These are phyloP conservation scores for Nymphalis c-album DNA, from an alignment of 2,888 invertebrate genomes.

Conservation along the genomic window DNA sequence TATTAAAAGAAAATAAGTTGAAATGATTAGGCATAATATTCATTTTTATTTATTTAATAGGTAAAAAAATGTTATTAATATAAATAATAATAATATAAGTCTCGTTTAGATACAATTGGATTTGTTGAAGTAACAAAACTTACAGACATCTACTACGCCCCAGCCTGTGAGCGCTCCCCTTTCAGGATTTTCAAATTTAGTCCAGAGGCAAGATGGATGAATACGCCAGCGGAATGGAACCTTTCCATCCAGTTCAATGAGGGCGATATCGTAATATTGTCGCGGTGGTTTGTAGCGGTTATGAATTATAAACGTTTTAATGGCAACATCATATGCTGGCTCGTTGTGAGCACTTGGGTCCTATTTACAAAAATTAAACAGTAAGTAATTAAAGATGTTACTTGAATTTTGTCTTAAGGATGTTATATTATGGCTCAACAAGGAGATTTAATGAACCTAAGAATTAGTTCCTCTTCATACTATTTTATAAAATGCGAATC, in stretches of 20 bases:
- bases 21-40: not conserved
- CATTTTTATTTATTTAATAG: not conserved
- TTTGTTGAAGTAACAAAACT: not conserved
- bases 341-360: not conserved
- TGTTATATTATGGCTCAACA: no score
- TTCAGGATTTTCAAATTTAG: conserved; percentile 27
- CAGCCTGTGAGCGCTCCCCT: conserved; percentile 43
- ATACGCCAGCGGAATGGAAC: conserved; percentile 36
- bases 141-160: conserved; percentile 47
- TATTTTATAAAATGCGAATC: no score
- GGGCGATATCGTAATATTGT: conserved; percentile 47
- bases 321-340: conserved; percentile 35
- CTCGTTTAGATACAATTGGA: not conserved
- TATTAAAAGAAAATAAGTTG: not conserved
- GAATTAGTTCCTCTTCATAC: no score
- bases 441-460: no score
- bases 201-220: conserved; percentile 47
- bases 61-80: not conserved
- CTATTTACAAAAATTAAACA: not conserved
- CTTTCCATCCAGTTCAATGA: conserved; percentile 40
- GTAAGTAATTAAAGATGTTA: no score
- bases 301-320: conserved; percentile 40
- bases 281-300: conserved; percentile 40
- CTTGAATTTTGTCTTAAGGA: no score
- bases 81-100: no score